These are phyloP conservation scores for Tympanuchus pallidicinctus DNA, from an alignment of 2,113 vertebrate species.

Conservation along the genomic window DNA sequence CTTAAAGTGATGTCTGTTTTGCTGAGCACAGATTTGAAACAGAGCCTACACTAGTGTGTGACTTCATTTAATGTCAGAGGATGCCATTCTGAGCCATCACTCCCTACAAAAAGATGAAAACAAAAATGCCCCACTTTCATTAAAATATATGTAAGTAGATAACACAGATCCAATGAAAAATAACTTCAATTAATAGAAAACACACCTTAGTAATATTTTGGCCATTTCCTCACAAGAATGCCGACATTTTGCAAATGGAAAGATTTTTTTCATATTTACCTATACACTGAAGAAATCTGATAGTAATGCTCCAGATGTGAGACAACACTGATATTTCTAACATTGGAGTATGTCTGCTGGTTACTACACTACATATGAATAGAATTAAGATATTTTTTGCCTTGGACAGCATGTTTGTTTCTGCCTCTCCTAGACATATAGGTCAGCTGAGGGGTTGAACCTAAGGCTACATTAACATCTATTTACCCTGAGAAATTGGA, in stretches of 20 bases:
- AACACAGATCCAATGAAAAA: not conserved
- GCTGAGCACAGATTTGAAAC: not conserved
- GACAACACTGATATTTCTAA: not conserved
- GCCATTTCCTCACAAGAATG: not conserved
- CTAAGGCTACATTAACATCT: constrained; percentile 19
- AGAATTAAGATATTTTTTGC: not conserved
- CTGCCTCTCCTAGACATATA: not conserved
- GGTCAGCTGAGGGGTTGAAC: not conserved
- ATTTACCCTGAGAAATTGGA: not conserved
- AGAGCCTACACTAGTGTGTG: not conserved
- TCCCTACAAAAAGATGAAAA: not conserved
- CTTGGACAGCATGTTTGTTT: not conserved
- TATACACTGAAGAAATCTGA: not conserved
- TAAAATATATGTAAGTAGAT: not conserved
- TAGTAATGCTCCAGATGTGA: not conserved
- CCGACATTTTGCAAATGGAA: not conserved
- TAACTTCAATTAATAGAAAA: not conserved
- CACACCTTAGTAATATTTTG: not conserved
- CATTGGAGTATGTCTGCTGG: not conserved
- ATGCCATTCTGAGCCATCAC: not conserved
- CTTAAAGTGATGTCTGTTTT: not conserved
- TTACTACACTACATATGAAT: not conserved
- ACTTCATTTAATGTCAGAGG: not conserved
- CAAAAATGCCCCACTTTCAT: not conserved
- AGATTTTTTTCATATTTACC: not conserved